phyloP scores from a whole-genome alignment of 2,113 vertebrate species.

The Octodon degus region DNA sequence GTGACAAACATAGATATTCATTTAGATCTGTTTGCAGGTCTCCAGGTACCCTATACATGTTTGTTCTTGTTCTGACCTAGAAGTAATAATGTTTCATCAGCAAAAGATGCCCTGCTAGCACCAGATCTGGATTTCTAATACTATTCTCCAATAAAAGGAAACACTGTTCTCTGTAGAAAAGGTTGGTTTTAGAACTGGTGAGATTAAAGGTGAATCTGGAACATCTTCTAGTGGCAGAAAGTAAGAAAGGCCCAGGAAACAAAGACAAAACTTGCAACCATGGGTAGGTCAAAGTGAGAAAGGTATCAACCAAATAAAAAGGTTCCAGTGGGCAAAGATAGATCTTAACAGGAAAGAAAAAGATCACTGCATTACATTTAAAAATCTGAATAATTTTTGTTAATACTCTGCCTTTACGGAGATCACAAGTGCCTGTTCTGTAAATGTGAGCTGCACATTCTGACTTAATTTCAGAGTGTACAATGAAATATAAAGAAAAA shows the following conservation, averaged over 20 bases:
- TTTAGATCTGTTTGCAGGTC: not conserved
- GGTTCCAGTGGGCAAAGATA: not conserved
- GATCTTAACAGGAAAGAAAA: constrained; percentile 5
- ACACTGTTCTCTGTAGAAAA: not conserved
- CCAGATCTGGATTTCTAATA: not conserved
- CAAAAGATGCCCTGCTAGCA: not conserved
- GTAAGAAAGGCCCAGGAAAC: not conserved
- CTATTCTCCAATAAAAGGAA: not conserved
- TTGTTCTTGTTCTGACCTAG: not conserved
- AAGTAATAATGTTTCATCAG: not conserved
- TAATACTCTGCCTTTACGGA: not conserved
- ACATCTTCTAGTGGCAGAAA: not conserved
- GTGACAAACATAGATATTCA: not conserved
- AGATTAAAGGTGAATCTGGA: not conserved
- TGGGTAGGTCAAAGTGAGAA: not conserved
- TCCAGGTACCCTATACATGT: not conserved
- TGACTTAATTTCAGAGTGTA: not conserved
- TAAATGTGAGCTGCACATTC: not conserved
- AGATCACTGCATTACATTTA: not conserved
- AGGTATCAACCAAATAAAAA: not conserved
- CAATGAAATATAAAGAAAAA: not conserved
- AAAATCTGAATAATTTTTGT: not conserved
- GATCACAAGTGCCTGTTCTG: not conserved
- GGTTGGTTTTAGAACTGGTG: not conserved
- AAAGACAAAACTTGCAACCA: not conserved